A percentile compares a stretch with the other conserved stretches of the same genome.
Evolutionary conservation across 2,113 vertebrate genomes (phyloP).

Genomic region (Notarius lentiginosus): DNA sequence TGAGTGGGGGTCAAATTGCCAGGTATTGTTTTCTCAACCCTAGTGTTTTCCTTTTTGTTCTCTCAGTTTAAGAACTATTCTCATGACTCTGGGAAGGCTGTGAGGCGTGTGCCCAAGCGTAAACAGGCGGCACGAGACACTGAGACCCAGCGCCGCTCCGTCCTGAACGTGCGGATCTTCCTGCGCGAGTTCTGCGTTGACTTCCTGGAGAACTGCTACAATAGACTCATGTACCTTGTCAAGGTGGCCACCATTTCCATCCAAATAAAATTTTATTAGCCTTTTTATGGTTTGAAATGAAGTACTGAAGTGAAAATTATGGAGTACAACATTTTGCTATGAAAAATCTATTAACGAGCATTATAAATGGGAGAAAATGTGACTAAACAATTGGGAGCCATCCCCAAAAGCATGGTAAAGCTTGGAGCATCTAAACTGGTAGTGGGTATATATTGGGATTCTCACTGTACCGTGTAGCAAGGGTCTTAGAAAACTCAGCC

Average conservation of each 20-base stretch:
- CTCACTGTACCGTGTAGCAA: neutral
- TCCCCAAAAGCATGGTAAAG: neutral
- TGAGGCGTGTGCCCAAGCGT: slow-evolving; percentile 77
- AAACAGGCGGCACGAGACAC: slow-evolving; percentile 76
- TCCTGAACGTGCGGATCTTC: slow-evolving; percentile 89
- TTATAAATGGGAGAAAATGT: neutral
- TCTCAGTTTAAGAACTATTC: slow-evolving; percentile 84
- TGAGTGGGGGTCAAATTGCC: neutral
- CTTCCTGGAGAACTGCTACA: slow-evolving; percentile 92
- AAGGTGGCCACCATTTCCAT: slow-evolving; percentile 75
- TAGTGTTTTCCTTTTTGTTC: neutral
- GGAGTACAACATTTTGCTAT: neutral
- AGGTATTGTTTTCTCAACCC: neutral
- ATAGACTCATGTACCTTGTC: slow-evolving; percentile 90
- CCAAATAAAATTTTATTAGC: neutral
- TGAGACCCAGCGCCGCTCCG: slow-evolving; percentile 75
- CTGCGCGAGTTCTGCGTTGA: slow-evolving; percentile 87
- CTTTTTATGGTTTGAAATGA: neutral
- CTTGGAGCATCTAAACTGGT: neutral
- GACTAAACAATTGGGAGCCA: neutral
- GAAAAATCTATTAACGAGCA: neutral
- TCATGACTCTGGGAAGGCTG: slow-evolving; percentile 85
- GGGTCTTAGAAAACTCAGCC: neutral
- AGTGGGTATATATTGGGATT: neutral
- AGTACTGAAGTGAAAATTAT: neutral